Base-by-base conservation (phyloP, 2,797 vertebrate species). In the Leptatherina wallacei region DNA sequence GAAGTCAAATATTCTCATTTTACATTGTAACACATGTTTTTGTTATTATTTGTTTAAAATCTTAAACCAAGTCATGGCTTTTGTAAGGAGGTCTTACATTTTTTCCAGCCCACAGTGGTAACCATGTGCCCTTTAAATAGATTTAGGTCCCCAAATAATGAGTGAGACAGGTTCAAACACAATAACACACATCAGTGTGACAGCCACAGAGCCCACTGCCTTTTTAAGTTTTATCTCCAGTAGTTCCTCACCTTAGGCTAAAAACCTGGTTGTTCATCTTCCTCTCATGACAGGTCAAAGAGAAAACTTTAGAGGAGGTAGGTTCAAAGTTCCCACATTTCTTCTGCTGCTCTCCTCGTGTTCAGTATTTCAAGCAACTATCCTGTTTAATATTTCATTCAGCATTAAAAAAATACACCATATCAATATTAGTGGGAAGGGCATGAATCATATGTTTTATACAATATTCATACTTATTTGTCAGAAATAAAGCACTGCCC, bases 241-340 rank as follows among this genome's bases (percentile, higher is more conserved):
- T 62, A 49, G 64, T 81, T 74, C 82, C 49, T 84, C 75, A 81
- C 58, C 61, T 78, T 83, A 4, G 32, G 40, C 33, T 8, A 3
- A 55, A 72, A 54, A 35, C 32, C 44, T 10, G 8, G 65, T 65
- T 52, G 71, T 86, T 68, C 52, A 65, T 88, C 80, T 71, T 87
- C 62, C 68, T 78, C 51, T 68, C 54, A 54, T 6, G 61, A 2
- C 36, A 42, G 49, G 52, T 38, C 18, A 49, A 32, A 60, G 32
- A 42, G 38, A 13, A 38, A 13, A 20, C 40, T 12, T 33, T 30
- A 35, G 29, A 36, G 27, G 7, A 14, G 22, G 36, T 12, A 58
- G 44, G 6, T 18, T 32, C 0, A 40, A 61, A 65, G 30, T 59
- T 62, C 36, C 54, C 27, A 32, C 1, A 4, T 71, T 44, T 76